These are phyloP conservation scores for Varanus salvator DNA, from an alignment of 2,113 vertebrate genomes.

Conservation along the genomic window DNA sequence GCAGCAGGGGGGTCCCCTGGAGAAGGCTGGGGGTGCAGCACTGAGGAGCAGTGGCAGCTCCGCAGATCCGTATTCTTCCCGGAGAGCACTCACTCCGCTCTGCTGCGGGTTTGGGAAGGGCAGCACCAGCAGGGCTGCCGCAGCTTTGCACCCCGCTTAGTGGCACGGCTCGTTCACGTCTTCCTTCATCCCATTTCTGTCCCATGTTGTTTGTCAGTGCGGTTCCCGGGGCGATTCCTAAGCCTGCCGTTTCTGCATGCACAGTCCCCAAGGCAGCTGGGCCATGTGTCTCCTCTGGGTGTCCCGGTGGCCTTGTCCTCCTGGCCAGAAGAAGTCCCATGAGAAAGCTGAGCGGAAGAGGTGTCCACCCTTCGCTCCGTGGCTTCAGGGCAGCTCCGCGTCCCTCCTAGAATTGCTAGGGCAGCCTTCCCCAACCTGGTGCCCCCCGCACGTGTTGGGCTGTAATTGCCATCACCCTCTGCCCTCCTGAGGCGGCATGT, in stretches of 20 bases:
- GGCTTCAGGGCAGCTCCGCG: no score
- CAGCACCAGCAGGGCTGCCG: no score
- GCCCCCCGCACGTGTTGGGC: no score
- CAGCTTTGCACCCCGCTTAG: background rate
- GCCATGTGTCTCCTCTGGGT: background rate
- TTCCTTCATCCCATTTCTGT: background rate
- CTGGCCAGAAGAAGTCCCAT: background rate
- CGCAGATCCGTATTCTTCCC: constrained; percentile 18
- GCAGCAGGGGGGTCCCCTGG: constrained; percentile 47
- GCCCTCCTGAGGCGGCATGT: no score
- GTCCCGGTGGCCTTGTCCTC: background rate
- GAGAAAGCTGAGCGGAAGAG: background rate
- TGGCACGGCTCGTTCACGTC: no score
- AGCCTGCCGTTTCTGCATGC: no score
- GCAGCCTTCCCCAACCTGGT: no score
- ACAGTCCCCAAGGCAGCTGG: background rate
- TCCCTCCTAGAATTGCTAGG: no score
- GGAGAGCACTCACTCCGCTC: constrained; percentile 24
- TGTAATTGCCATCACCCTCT: no score
- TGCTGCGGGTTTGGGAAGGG: background rate
- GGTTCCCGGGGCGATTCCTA: no score
- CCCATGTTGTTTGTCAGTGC: background rate
- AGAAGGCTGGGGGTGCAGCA: background rate
- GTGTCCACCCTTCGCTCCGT: no score
- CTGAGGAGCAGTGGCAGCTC: constrained; percentile 3